Conservation (phyloP, 2,888 invertebrate species). For the Aphodius granarius region DNA sequence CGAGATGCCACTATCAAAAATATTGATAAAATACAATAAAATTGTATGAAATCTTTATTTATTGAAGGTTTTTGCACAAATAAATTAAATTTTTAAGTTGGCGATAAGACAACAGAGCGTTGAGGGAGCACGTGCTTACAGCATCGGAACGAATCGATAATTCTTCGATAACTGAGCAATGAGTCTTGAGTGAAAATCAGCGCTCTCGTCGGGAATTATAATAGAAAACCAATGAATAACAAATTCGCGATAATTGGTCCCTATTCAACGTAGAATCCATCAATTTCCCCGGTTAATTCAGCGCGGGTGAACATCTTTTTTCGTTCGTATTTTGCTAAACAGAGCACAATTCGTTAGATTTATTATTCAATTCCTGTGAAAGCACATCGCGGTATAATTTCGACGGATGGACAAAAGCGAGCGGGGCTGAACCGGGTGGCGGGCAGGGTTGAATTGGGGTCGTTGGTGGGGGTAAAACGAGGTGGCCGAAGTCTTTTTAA, state of each 20-base stretch:
- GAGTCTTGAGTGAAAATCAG: background rate
- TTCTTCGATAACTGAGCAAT: background rate
- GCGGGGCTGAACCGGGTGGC: conserved; percentile 1
- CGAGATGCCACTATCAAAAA: no score
- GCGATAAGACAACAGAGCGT: no score
- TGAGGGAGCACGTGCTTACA: background rate
- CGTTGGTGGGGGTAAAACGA: conserved; percentile 4
- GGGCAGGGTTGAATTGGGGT: background rate
- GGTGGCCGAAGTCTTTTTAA: conserved; percentile 16
- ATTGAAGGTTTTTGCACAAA: no score
- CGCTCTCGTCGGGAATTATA: background rate
- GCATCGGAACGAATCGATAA: background rate
- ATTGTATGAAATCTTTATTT: no score
- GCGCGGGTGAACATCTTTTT: background rate
- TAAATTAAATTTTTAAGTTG: no score
- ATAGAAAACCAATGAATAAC: background rate
- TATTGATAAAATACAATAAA: no score
- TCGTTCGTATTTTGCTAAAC: background rate
- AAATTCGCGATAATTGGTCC: background rate
- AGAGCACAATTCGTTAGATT: conserved; percentile 15
- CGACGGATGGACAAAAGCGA: conserved; percentile 11
- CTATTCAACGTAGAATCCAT: background rate
- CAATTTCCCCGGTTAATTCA: background rate
- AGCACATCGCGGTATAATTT: conserved; percentile 27
- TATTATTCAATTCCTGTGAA: conserved; percentile 27